Evolutionary conservation across 2,888 invertebrate species (phyloP).

Genomic region (Idaea straminata): DNA sequence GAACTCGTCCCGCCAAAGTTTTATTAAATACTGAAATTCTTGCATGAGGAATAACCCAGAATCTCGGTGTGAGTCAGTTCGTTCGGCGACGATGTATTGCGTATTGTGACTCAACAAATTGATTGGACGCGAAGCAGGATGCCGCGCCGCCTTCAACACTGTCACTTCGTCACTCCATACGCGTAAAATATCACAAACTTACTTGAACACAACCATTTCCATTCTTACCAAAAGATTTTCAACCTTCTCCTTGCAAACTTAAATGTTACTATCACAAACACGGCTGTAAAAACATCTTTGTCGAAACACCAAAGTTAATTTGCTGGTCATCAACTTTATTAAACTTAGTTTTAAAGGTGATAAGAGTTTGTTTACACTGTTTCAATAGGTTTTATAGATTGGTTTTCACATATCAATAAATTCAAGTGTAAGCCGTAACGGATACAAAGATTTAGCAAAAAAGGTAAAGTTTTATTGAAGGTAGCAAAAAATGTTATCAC

Average conservation of each 20-base stretch:
- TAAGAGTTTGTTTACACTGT: conserved; percentile 9
- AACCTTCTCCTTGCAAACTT: conserved; percentile 25
- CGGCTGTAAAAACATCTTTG: conserved; percentile 14
- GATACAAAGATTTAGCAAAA: conserved; percentile 28
- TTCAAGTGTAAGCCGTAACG: conserved; percentile 36
- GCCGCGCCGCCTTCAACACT: conserved; percentile 69
- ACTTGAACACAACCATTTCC: conserved; percentile 15
- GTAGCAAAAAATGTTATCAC: conserved; percentile 13
- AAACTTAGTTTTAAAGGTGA: background rate
- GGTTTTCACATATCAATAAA: conserved; percentile 37
- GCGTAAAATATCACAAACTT: conserved; percentile 42
- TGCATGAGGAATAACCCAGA: conserved; percentile 40
- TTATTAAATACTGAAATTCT: background rate
- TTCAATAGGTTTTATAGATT: conserved; percentile 8
- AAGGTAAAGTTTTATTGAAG: conserved; percentile 26
- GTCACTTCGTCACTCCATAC: conserved; percentile 71
- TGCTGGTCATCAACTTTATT: conserved; percentile 18
- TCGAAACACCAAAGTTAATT: conserved; percentile 23
- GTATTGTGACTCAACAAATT: conserved; percentile 74
- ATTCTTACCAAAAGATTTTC: conserved; percentile 18
- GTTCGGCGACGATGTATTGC: conserved; percentile 64
- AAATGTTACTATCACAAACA: background rate
- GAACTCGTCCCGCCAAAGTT: no score
- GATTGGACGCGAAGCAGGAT: conserved; percentile 68
- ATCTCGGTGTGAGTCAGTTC: conserved; percentile 61